Evolutionary conservation across 2,888 invertebrate species (phyloP).

Genomic region (Amphipoea lucens): DNA sequence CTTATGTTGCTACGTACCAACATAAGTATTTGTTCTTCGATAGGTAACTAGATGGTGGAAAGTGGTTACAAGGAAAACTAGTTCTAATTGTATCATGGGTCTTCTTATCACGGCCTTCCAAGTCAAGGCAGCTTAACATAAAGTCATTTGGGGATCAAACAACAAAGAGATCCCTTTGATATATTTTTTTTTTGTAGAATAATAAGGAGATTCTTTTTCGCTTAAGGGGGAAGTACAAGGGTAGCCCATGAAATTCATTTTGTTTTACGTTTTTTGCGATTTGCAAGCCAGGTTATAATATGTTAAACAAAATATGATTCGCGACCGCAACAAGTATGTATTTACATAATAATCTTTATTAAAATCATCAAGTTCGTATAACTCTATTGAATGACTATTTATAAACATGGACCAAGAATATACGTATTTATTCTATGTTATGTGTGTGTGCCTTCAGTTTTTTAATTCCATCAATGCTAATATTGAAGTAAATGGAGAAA

Average conservation of each 20-base stretch:
- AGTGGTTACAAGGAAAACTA: conserved; percentile 31
- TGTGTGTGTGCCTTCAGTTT: not conserved
- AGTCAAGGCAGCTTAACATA: conserved; percentile 38
- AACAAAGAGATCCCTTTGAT: not conserved
- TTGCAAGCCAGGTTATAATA: not conserved
- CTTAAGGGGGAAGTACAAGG: not conserved
- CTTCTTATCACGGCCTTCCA: conserved; percentile 29
- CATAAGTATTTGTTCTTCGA: conserved; percentile 1
- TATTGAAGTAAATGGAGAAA: not conserved
- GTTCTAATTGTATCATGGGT: conserved; percentile 36
- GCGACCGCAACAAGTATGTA: not conserved
- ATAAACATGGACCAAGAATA: no score
- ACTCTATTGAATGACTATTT: no score
- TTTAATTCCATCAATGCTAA: not conserved
- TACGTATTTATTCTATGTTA: not conserved
- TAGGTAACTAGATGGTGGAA: not conserved
- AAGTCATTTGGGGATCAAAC: conserved; percentile 34
- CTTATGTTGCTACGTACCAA: no score
- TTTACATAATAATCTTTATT: not conserved
- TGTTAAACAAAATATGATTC: not conserved
- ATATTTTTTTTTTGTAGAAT: conserved; percentile 24
- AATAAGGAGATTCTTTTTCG: not conserved
- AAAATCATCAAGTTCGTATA: no score
- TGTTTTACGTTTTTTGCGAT: not conserved
- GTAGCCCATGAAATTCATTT: not conserved